phyloP scores from a whole-genome alignment of 2,113 vertebrate species.

The Paratilapia polleni region DNA sequence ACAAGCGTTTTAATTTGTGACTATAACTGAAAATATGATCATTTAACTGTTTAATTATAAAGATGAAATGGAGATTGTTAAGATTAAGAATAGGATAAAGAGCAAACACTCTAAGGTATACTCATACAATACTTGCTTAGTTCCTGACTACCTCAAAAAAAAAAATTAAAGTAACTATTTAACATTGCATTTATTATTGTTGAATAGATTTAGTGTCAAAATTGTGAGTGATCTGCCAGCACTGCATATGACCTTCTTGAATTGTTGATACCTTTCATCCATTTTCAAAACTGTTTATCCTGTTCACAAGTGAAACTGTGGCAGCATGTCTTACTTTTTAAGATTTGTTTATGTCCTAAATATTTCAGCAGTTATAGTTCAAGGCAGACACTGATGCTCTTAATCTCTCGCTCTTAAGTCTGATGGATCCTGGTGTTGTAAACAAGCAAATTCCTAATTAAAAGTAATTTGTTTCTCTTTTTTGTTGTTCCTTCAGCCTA shows the following conservation, averaged over 20 bases:
- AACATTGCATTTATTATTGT: neutral
- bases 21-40: neutral
- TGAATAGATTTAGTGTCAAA: neutral
- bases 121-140: no score
- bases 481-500: conserved; percentile 85
- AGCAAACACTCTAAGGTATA: no score
- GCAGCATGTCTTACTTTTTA: neutral
- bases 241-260: neutral
- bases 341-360: neutral
- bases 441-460: neutral
- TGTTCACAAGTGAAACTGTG: neutral
- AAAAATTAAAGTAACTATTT: neutral
- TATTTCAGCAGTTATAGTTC: conserved; percentile 2
- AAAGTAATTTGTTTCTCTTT: neutral
- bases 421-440: neutral
- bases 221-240: neutral
- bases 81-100: no score
- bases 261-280: neutral
- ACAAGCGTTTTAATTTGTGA: neutral
- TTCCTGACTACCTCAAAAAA: neutral
- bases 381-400: neutral
- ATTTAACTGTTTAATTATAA: neutral
- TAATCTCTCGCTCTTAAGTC: no score
- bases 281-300: neutral
- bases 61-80: neutral